phyloP scores from a whole-genome alignment of 2,113 vertebrate genomes.

The Lates calcarifer region DNA sequence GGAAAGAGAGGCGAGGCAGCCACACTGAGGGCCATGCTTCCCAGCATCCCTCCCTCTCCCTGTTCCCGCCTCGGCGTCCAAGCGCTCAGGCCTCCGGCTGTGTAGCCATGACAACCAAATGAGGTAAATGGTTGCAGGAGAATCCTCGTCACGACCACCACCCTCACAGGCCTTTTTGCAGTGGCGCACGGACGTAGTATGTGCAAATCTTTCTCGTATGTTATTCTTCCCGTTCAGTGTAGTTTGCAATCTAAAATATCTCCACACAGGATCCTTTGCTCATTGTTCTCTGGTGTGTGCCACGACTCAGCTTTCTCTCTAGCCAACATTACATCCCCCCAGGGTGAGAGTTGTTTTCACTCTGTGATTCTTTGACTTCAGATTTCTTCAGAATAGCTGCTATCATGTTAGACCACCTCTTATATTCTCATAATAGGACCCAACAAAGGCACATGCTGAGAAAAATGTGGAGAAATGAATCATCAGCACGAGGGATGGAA shows the following conservation, averaged over 20 bases:
- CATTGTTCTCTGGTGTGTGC: conserved; percentile 14
- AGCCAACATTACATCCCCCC: conserved; percentile 5
- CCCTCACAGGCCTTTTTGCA: conserved; percentile 60
- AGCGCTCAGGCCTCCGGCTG: conserved; percentile 81
- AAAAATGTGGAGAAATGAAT: conserved; percentile 29
- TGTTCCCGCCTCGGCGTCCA: conserved; percentile 78
- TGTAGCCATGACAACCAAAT: conserved; percentile 86
- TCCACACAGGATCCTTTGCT: conserved; percentile 12
- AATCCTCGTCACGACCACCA: conserved; percentile 80
- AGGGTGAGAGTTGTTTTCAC: conserved; percentile 39
- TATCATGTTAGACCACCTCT: background rate
- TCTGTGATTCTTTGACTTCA: conserved; percentile 29
- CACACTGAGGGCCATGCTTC: conserved; percentile 65
- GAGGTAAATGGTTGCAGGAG: conserved; percentile 84
- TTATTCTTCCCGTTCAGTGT: background rate
- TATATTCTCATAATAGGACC: background rate
- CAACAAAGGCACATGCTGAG: background rate
- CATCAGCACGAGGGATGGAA: background rate
- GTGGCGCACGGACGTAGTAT: conserved; percentile 37
- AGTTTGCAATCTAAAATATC: conserved; percentile 37
- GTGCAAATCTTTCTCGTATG: conserved; percentile 22
- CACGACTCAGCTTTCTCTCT: conserved; percentile 25
- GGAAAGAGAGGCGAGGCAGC: conserved; percentile 51
- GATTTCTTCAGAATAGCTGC: conserved; percentile 9
- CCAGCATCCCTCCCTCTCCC: conserved; percentile 70